Evolutionary conservation across 2,888 invertebrate species (phyloP), one percentile per base, ranked within the genome.

Genomic region (Dugesia japonica): DNA sequence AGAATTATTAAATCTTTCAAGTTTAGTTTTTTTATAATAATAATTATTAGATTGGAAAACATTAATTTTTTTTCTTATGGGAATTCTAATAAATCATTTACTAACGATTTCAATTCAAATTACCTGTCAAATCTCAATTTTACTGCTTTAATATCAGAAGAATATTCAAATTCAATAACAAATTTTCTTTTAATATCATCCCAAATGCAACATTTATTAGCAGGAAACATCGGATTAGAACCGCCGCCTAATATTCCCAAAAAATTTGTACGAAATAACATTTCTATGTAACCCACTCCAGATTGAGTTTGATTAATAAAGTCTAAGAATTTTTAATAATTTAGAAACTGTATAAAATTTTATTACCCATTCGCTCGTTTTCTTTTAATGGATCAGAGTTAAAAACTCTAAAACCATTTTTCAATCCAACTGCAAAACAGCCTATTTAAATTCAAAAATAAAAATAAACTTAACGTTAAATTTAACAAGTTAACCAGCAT

Each of bases 131-230:
- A 88, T 81, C 97, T 87, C 79, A 97, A 87, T 82, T 92, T 90
- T 0, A 97, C 94, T 77, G 92, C 91, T 83, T 92, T 89, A 0
- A 97, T 95, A 73, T 92, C 91, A 79, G 90, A 90, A 83, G 91
- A 92, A 83, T 97, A 95, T 83, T 95, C 94, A 83, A 56, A 56
- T 20, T 56, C 56, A 56, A 23, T 56, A 56, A 56, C 97, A 87
- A 95, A 97, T 97, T 90, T 89, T 86, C 97, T 95, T 84, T 94
- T 93, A 78, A 94, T 86, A 86, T 97, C 97, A 84, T 97, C 97
- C 97, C 97, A 97, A 81, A 97, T 91, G 86, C 94, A 28, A 26
- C 42, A 28, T n/a, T 28, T 78, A 9, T 77, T 78, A 15, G 77
- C n/a, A 13, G 77, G 71, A 9, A 76, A 31, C n/a, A 23, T n/a